These are phyloP conservation scores for Aulostomus chinensis DNA, from an alignment of 2,797 vertebrate genomes.

Conservation along the genomic window DNA sequence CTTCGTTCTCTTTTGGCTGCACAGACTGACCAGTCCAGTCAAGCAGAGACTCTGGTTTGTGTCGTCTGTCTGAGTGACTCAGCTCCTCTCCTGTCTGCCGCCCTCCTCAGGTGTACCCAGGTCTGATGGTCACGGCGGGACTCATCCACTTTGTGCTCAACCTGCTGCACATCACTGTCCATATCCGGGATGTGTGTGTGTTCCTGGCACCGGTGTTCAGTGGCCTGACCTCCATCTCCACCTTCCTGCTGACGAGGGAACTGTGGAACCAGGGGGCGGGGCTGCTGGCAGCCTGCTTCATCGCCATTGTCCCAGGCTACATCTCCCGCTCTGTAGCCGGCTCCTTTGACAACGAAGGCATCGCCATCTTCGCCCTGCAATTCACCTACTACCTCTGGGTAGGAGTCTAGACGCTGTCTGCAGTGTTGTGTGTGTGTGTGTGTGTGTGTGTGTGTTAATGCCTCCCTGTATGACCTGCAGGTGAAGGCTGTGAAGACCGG, in stretches of 20 bases:
- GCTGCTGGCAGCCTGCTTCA: conserved; percentile 92
- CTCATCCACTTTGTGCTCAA: conserved; percentile 94
- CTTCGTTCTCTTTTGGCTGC: too few relatives aligned
- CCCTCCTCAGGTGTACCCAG: conserved; percentile 87
- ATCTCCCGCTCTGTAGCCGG: conserved; percentile 94
- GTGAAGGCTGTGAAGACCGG: conserved; percentile 99
- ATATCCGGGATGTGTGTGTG: conserved; percentile 93
- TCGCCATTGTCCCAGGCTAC: conserved; percentile 93
- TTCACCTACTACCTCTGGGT: conserved; percentile 96
- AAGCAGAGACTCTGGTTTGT: too few relatives aligned
- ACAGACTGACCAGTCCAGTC: too few relatives aligned
- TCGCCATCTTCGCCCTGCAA: conserved; percentile 95
- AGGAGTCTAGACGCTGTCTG: too few relatives aligned
- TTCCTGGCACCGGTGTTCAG: conserved; percentile 94
- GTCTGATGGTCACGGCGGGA: conserved; percentile 93
- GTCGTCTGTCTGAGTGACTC: too few relatives aligned
- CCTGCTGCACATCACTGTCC: conserved; percentile 90
- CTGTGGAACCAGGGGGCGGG: conserved; percentile 94
- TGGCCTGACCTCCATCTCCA: conserved; percentile 93
- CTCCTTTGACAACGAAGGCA: conserved; percentile 96
- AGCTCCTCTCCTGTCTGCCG: neutral
- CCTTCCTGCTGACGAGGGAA: conserved; percentile 92
- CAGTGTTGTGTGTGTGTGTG: too few relatives aligned
- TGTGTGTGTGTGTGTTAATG: too few relatives aligned
- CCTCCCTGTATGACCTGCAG: too few relatives aligned